Evolutionary conservation across 2,797 vertebrate genomes (phyloP).

Genomic region (Nasua narica): DNA sequence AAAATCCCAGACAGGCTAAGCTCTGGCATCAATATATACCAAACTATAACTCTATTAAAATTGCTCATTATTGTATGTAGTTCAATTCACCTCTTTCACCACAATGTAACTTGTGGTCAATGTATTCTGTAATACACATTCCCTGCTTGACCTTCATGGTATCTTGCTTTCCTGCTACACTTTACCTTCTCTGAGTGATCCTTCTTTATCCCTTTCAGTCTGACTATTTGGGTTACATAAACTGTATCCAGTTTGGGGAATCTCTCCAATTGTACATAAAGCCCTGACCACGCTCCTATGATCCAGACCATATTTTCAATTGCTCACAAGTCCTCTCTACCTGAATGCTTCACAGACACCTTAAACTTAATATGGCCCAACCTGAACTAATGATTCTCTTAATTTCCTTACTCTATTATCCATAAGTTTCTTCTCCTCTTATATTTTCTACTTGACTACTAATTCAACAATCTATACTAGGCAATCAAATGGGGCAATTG

Average conservation of each 20-base stretch:
- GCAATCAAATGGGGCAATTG: not conserved
- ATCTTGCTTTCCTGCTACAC: not conserved
- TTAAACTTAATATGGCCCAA: not conserved
- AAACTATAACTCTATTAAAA: conserved; percentile 30
- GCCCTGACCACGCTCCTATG: not conserved
- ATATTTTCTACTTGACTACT: not conserved
- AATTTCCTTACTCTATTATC: not conserved
- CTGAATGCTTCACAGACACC: not conserved
- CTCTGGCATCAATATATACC: not conserved
- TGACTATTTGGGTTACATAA: not conserved
- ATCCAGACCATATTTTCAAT: not conserved
- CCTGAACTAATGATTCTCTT: not conserved
- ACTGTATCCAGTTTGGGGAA: not conserved
- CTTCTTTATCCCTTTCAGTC: not conserved
- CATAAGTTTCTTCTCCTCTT: not conserved
- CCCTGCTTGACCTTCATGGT: not conserved
- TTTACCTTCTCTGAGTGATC: not conserved
- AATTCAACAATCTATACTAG: not conserved
- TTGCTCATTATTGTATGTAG: not conserved
- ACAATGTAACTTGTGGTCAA: not conserved
- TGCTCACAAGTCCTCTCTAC: not conserved
- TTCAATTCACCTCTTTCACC: not conserved
- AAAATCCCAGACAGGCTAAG: not conserved
- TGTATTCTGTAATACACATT: not conserved
- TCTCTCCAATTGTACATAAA: not conserved